Evolutionary conservation across 2,888 invertebrate species (phyloP).

Genomic region (Spatulosminthurus flaviceps): DNA sequence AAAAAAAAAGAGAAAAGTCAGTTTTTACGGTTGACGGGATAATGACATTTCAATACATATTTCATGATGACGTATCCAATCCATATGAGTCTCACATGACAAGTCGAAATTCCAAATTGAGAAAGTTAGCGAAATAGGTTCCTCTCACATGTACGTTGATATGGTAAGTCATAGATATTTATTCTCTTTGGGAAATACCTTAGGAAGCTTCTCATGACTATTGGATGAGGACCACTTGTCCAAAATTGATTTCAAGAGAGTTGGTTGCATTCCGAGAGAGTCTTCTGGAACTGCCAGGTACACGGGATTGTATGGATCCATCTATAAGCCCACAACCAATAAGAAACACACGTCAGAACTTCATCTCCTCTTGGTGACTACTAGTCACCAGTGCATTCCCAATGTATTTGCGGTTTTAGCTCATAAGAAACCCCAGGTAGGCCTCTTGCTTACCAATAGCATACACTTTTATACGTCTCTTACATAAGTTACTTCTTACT

Average conservation of each 20-base stretch:
- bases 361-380: conserved; percentile 27
- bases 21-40: conserved; percentile 25
- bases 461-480: no score
- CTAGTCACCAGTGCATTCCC: no score
- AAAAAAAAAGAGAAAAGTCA: conserved; percentile 12
- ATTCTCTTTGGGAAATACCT: conserved; percentile 66
- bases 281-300: conserved; percentile 77
- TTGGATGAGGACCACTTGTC: conserved; percentile 66
- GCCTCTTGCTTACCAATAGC: no score
- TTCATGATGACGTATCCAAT: conserved; percentile 23
- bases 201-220: conserved; percentile 71
- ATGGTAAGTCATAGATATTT: neutral
- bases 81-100: conserved; percentile 34
- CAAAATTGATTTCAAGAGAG: conserved; percentile 71
- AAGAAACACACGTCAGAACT: conserved; percentile 34
- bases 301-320: conserved; percentile 75
- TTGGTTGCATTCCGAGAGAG: conserved; percentile 74
- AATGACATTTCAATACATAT: conserved; percentile 31
- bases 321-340: conserved; percentile 70
- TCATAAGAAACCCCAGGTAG: no score
- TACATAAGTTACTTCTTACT: no score
- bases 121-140: no score
- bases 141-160: no score
- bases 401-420: no score
- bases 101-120: neutral